Evolutionary conservation across 2,888 invertebrate species (phyloP).

Genomic region (Drosophila borealis): DNA sequence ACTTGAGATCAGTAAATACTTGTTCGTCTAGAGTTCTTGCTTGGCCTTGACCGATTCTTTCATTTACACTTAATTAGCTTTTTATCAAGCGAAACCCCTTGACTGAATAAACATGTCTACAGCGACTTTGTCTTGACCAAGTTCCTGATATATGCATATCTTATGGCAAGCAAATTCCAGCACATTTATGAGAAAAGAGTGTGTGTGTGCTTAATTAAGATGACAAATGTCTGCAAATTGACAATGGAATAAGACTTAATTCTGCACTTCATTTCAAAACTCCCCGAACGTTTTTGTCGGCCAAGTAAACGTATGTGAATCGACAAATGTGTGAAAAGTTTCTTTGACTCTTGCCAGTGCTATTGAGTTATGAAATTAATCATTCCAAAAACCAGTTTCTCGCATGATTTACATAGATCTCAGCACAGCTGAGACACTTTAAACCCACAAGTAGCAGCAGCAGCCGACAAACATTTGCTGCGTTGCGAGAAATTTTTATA

Average conservation of each 20-base stretch:
- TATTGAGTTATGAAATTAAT: constrained; percentile 76
- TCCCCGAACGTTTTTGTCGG: constrained; percentile 11
- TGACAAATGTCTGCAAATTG: constrained; percentile 13
- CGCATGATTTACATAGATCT: constrained; percentile 67
- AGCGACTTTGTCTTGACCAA: constrained; percentile 30
- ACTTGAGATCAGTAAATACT: constrained; percentile 6
- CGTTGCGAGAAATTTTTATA: constrained; percentile 56
- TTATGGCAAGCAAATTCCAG: constrained; percentile 1
- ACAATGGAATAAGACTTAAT: constrained; percentile 12
- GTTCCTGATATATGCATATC: constrained; percentile 33
- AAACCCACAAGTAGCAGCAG: constrained; percentile 63
- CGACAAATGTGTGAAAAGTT: constrained; percentile 51
- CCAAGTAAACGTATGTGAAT: constrained; percentile 18
- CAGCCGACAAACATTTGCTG: constrained; percentile 73
- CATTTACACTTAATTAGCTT: constrained; percentile 22
- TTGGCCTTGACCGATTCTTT: constrained; percentile 56
- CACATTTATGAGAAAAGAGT: constrained; percentile 1
- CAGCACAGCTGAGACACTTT: constrained; percentile 72
- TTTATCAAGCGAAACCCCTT: constrained; percentile 1
- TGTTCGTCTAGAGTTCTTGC: constrained; percentile 14
- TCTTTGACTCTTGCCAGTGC: constrained; percentile 46
- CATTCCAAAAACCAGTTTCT: constrained; percentile 73
- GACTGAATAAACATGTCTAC: constrained; percentile 14
- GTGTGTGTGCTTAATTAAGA: not conserved
- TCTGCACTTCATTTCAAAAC: constrained; percentile 5